phyloP scores from a whole-genome alignment of 2,797 vertebrate genomes.

The Pseudomugil tenellus region DNA sequence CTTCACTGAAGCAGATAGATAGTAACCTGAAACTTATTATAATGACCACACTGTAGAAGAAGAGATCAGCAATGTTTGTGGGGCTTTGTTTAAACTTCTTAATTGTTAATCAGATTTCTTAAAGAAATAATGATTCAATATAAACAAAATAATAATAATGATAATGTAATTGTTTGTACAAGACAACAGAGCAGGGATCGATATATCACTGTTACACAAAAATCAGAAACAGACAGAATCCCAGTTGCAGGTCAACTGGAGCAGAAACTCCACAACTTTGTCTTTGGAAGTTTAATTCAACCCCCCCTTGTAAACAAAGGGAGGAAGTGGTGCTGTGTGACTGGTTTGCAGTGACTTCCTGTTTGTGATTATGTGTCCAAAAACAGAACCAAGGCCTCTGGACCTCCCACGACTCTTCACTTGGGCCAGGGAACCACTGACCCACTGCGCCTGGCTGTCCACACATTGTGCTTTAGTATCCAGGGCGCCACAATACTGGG shows the following conservation, averaged over 20 bases:
- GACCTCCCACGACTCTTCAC: constrained; percentile 72
- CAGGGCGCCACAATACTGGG: constrained; percentile 80
- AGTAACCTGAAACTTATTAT: too few relatives aligned
- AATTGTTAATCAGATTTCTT: not conserved
- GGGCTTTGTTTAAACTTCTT: not conserved
- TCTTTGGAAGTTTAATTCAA: constrained; percentile 64
- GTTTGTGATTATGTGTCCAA: constrained; percentile 84
- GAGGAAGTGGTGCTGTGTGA: constrained; percentile 83
- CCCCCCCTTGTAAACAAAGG: constrained; percentile 82
- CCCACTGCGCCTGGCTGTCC: constrained; percentile 66
- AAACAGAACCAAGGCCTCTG: constrained; percentile 78
- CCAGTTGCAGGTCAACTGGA: constrained; percentile 8
- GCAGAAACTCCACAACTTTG: constrained; percentile 50
- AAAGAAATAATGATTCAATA: not conserved
- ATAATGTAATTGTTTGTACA: not conserved
- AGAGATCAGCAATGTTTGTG: not conserved
- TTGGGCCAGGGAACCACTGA: constrained; percentile 52
- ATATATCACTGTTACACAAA: not conserved
- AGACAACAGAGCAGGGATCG: not conserved
- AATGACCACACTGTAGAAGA: too few relatives aligned
- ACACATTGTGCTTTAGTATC: constrained; percentile 66
- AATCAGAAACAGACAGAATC: not conserved
- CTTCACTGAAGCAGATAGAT: too few relatives aligned
- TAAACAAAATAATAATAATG: not conserved
- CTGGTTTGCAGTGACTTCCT: constrained; percentile 83